Evolutionary conservation across 2,888 invertebrate genomes (phyloP).

Genomic region (Nematopogon swammerdamellus): DNA sequence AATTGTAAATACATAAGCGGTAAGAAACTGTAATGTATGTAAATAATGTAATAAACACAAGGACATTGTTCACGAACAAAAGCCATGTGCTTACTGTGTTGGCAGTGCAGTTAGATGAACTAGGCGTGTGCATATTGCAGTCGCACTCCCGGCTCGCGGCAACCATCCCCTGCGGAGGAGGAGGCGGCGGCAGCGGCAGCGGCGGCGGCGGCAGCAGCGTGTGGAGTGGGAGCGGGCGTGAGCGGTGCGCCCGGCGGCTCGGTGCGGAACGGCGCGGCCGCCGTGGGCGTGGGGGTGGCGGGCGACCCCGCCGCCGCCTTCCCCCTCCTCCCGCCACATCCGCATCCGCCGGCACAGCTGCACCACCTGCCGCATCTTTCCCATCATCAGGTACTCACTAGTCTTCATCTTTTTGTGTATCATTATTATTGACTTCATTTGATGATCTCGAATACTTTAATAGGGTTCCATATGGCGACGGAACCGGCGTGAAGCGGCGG

Average conservation of each 20-base stretch:
- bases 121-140: constrained; percentile 40
- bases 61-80: too few species aligned
- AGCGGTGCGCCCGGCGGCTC: constrained; percentile 24
- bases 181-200: constrained; percentile 57
- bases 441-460: too few species aligned
- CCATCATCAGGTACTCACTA: constrained; percentile 37
- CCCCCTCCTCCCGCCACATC: constrained; percentile 43
- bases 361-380: constrained; percentile 43
- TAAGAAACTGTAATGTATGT: too few species aligned
- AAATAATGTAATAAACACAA: too few species aligned
- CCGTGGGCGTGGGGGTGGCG: constrained; percentile 32
- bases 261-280: constrained; percentile 33
- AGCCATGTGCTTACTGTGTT: too few species aligned
- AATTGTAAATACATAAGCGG: too few species aligned
- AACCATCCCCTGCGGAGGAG: constrained; percentile 89
- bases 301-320: constrained; percentile 28
- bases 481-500: too few species aligned
- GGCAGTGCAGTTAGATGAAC: too few species aligned
- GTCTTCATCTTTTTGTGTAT: too few species aligned
- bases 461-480: too few species aligned
- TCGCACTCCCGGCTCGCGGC: constrained; percentile 86
- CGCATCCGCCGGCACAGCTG: constrained; percentile 36
- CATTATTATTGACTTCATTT: too few species aligned
- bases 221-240: constrained; percentile 47
- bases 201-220: constrained; percentile 35